Percentiles rank a stretch among this genome's conserved stretches.
Conservation (phyloP, 2,113 vertebrate genomes). For the Gymnogyps californianus region DNA sequence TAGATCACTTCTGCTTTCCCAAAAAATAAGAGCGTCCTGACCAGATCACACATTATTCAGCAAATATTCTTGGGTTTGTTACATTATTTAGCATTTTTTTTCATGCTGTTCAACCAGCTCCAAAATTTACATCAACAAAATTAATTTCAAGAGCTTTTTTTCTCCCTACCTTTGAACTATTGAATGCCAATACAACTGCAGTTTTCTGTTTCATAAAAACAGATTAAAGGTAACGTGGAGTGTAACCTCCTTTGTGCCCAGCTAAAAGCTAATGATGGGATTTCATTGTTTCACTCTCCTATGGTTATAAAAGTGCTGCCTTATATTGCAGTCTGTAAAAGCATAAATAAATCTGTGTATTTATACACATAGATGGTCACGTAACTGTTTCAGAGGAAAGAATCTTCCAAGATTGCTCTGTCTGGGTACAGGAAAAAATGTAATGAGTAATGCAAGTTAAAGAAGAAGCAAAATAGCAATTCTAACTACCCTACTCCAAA, state of each 20-base stretch:
- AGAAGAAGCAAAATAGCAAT: background rate
- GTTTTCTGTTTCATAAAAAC: background rate
- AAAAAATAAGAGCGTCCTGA: background rate
- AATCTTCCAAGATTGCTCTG: background rate
- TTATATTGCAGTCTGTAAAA: background rate
- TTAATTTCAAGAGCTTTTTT: background rate
- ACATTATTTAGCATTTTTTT: background rate
- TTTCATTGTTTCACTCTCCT: background rate
- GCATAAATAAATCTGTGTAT: background rate
- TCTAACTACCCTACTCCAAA: background rate
- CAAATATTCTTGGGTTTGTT: background rate
- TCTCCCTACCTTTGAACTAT: background rate
- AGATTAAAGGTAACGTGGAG: background rate
- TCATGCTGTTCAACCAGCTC: background rate
- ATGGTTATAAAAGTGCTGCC: background rate
- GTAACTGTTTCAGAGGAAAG: background rate
- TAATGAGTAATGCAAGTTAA: background rate
- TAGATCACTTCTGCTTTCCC: background rate
- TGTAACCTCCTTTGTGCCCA: background rate
- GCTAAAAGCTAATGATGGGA: background rate
- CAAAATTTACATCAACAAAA: background rate
- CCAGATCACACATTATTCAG: background rate
- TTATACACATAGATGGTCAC: background rate
- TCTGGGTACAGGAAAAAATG: background rate
- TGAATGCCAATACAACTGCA: background rate